These are phyloP conservation scores for Neomonachus schauinslandi DNA, from an alignment of 2,113 vertebrate species.

Conservation along the genomic window DNA sequence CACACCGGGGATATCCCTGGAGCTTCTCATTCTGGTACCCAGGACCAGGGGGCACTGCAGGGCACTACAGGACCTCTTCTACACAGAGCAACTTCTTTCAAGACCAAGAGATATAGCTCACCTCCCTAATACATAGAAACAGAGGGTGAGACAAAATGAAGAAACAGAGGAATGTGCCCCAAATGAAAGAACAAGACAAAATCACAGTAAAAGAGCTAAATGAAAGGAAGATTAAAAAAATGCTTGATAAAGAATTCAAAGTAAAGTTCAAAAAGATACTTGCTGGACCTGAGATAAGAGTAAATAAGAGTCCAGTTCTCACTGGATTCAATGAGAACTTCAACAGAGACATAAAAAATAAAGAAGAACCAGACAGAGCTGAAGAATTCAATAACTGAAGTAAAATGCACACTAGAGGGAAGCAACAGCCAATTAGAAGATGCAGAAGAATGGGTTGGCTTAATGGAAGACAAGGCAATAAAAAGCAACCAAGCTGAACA, in stretches of 20 bases:
- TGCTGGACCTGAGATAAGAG: not conserved
- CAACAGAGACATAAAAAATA: not conserved
- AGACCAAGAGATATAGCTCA: not conserved
- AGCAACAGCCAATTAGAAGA: not conserved
- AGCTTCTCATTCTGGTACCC: not conserved
- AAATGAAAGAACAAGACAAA: not conserved
- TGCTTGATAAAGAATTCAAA: not conserved
- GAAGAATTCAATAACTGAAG: not conserved
- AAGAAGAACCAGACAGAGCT: not conserved
- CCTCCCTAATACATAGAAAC: not conserved
- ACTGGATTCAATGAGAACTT: not conserved
- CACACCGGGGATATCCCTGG: not conserved
- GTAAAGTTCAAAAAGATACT: not conserved
- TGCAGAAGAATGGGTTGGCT: not conserved
- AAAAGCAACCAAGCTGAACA: not conserved
- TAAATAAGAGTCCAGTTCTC: no score
- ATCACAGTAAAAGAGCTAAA: not conserved
- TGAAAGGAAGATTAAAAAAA: not conserved
- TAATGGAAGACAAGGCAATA: not conserved
- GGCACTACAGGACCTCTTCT: not conserved
- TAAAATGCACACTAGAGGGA: not conserved
- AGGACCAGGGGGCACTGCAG: not conserved
- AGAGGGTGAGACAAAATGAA: not conserved
- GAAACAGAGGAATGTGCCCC: not conserved
- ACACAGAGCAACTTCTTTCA: not conserved